Evolutionary conservation across 1,140 invertebrate species (phyloP).

Genomic region (Carcinoscorpius rotundicauda): DNA sequence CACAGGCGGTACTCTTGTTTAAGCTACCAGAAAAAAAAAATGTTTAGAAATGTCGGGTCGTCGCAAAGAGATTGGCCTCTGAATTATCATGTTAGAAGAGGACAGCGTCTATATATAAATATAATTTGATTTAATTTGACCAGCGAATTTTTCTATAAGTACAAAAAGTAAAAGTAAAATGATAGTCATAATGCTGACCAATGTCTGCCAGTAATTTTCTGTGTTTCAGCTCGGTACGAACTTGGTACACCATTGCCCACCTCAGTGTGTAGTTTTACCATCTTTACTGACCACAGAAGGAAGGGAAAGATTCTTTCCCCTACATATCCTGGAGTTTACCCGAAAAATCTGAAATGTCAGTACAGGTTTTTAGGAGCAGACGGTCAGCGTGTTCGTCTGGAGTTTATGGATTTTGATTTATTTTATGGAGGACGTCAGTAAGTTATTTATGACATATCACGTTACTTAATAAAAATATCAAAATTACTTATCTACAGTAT

Average conservation of each 20-base stretch:
- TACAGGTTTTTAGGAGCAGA: slow-evolving; percentile 80
- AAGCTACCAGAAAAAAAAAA: no score
- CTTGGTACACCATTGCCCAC: slow-evolving; percentile 69
- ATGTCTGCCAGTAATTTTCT: neutral
- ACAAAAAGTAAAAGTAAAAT: no score
- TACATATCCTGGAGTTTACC: slow-evolving; percentile 97
- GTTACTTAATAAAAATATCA: no score
- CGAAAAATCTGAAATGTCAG: slow-evolving; percentile 83
- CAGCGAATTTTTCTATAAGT: no score
- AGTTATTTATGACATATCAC: slow-evolving; percentile 44
- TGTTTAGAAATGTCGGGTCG: no score
- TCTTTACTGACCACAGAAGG: slow-evolving; percentile 58
- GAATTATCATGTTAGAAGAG: no score
- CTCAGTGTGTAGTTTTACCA: slow-evolving; percentile 63
- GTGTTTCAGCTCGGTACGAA: slow-evolving; percentile 52
- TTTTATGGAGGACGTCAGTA: slow-evolving; percentile 98
- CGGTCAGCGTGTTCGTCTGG: slow-evolving; percentile 82
- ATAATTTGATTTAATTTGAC: no score
- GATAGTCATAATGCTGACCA: no score
- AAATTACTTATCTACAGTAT: no score
- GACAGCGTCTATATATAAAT: no score
- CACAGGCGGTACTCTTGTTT: no score
- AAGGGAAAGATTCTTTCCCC: slow-evolving; percentile 87
- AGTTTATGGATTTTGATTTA: slow-evolving; percentile 96
- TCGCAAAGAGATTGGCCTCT: no score